Base-by-base conservation (phyloP, 2,797 vertebrate species). In the Ara ararauna region DNA sequence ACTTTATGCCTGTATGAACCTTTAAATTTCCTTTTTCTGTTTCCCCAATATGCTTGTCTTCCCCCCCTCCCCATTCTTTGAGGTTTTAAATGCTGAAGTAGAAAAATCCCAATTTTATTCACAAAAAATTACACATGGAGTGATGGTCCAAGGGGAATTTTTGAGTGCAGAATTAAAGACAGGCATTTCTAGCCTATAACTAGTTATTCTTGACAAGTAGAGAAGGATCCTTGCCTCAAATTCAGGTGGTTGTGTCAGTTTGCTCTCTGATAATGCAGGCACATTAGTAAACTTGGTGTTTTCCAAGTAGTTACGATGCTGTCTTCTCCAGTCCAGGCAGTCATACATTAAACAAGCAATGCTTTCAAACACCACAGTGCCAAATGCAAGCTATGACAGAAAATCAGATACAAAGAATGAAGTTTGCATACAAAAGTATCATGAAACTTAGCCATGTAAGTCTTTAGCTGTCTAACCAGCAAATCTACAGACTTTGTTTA, bases 301-400 rank as follows among this genome's bases (percentile, higher is more conserved):
- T 94, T 98, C 94, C 73, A 98, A 81, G 89, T 99, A 99, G 91
- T 98, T 98, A 85, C 96, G 96, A 96, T 99, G 97, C 80, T 99
- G 99, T 85, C 98, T 97, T 87, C 97, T 98, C 98, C 98, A 98
- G 26, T 98, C 98, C 97, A 99, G 94, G 76, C 97, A 98, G 95
- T 99, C 98, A 50, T 99, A 99, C 96, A 99, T 98, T 87, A 99
- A 96, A 93, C 88, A 97, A 80, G 99, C 98, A 87, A 99, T 92
- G 13, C 94, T 97, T 50, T 98, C 98, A 97, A 99, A 99, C 51
- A 99, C 92, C 2, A 10, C 66, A 4, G 98, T 98, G 79, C 99
- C 99, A 78, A 98, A 88, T 32, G 94, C 90, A 95, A 99, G 96
- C 99, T 99, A 29, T 34, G 22, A 24, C 29, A 96, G 75, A 86